These are phyloP conservation scores for Apomyelois bistriatella DNA, from an alignment of 2,888 invertebrate genomes.

Conservation along the genomic window DNA sequence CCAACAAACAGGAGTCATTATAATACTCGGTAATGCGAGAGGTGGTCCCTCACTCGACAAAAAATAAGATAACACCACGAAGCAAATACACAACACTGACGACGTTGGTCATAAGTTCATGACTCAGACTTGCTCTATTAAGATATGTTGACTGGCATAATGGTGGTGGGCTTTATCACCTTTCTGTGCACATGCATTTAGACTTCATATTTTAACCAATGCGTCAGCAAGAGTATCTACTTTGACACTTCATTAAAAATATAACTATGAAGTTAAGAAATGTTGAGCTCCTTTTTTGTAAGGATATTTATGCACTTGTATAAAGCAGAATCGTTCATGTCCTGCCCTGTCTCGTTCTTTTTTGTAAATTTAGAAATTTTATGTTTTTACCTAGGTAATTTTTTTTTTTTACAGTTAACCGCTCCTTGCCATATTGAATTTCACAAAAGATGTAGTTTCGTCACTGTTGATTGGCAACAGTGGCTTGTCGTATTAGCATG, in stretches of 20 bases:
- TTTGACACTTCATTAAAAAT: constrained; percentile 3
- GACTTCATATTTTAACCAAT: constrained; percentile 5
- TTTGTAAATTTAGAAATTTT: not conserved
- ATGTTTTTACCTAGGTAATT: not conserved
- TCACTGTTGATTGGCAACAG: constrained; percentile 48
- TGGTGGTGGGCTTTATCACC: constrained; percentile 11
- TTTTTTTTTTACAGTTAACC: not conserved
- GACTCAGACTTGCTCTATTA: constrained; percentile 24
- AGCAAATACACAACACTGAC: too few relatives aligned
- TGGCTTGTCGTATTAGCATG: constrained; percentile 54
- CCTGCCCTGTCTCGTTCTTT: not conserved
- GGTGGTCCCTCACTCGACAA: constrained; percentile 51
- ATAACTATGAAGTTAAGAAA: not conserved
- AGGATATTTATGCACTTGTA: too few relatives aligned
- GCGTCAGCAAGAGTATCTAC: not conserved
- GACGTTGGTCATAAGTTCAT: constrained; percentile 24
- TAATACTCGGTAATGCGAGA: constrained; percentile 25
- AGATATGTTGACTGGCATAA: constrained; percentile 7
- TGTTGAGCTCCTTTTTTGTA: too few relatives aligned
- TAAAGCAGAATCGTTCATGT: too few relatives aligned
- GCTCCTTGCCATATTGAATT: constrained; percentile 2
- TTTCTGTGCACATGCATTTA: not conserved
- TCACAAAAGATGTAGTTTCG: constrained; percentile 25
- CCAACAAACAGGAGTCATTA: constrained; percentile 45
- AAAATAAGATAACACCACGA: constrained; percentile 32